Base-by-base conservation (phyloP, 2,888 invertebrate genomes). In the Lycaena phlaeas region DNA sequence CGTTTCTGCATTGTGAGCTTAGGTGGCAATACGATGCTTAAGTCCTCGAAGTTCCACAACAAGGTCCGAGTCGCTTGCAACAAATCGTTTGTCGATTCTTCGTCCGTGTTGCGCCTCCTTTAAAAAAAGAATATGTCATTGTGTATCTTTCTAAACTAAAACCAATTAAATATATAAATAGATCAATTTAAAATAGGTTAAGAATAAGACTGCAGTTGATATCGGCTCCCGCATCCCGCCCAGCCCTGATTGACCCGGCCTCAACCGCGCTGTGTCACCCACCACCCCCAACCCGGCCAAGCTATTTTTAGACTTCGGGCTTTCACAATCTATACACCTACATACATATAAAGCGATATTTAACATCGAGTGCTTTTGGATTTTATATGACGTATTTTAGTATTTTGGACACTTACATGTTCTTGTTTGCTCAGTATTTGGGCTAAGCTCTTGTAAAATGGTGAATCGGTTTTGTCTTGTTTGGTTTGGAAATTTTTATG, bases 21-120 rank as follows among this genome's bases (percentile, higher is more conserved):
- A 88, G 62, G 88, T 87, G 37, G 82, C 68, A 50, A 84, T 84
- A 59, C 78, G 79, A 61, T 88, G 88, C 68, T 90, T 90, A 40
- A 90, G 76, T 40, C 88, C 87, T 51, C 88, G 85, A 39, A 90
- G 82, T 67, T 90, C 89, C 29, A 86, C 74, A 3, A 88, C 89
- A 40, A 90, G 74, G 53, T 87, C 88, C 41, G 88, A 87, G 62
- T 90, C 90, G 46, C 84, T 86, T 1, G 88, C 84, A 34, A 90
- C 85, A 61, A 88, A 90, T 42, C 90, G 84, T 59, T 90, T 90
- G 53, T 88, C 86, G 61, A 89, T 87, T 53, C 85, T 76, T 49
- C 79, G 65, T 25, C 57, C 55, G 46, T 73, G 72, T 30, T 58
- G 50, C 18, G 66, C 45, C 45, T 74, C 69, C 85, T 85, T 71